phyloP scores from a whole-genome alignment of 2,797 vertebrate species.

The Cetoscarus ocellatus region DNA sequence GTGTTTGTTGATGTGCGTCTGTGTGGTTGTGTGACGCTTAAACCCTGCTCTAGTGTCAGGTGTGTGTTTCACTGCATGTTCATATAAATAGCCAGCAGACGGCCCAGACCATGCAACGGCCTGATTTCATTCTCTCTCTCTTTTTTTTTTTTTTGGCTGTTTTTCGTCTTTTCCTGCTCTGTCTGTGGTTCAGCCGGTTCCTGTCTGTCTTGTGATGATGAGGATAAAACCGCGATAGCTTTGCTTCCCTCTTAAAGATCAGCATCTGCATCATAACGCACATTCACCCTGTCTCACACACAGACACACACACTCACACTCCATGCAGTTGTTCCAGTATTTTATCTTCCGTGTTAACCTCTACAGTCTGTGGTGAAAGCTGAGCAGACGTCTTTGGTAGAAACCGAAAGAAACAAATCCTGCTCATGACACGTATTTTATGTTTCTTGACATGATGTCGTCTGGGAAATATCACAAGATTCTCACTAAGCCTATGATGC shows the following conservation, averaged over 20 bases:
- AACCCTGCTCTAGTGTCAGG: slow-evolving; percentile 29
- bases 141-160: not conserved
- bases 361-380: not conserved
- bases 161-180: not conserved
- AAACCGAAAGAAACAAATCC: slow-evolving; percentile 24
- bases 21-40: not conserved
- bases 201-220: slow-evolving; percentile 31
- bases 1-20: slow-evolving; percentile 4
- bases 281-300: not conserved
- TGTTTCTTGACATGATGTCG: not conserved
- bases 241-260: slow-evolving; percentile 18
- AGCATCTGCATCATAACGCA: not conserved
- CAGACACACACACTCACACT: not conserved
- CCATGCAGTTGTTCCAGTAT: fast-evolving
- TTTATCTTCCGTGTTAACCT: not conserved
- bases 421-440: not conserved
- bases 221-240: slow-evolving; percentile 4
- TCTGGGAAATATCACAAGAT: not conserved
- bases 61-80: slow-evolving; percentile 4
- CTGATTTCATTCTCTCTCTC: not conserved
- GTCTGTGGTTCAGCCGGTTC: slow-evolving; percentile 54
- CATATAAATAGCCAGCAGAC: slow-evolving; percentile 38
- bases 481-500: not conserved
- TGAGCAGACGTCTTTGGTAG: not conserved
- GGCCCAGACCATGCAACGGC: not conserved